Evolutionary conservation across 2,888 invertebrate species (phyloP).

Genomic region (Linnaemya vulpina): DNA sequence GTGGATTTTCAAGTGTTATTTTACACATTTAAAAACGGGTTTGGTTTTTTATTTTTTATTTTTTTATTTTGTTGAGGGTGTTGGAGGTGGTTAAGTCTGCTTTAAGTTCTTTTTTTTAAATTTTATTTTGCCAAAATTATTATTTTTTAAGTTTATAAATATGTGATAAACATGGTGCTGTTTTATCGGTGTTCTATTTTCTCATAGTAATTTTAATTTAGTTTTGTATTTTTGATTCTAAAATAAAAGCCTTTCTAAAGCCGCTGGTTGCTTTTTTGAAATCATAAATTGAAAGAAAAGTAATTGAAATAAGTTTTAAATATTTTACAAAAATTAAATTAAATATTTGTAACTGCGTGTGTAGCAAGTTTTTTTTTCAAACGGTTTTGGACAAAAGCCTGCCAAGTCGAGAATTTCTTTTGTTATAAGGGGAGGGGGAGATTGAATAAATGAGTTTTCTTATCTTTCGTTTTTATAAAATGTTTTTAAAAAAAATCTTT

Average conservation of each 20-base stretch:
- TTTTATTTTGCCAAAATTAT: neutral
- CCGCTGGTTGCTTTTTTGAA: conserved; percentile 47
- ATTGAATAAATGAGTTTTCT: conserved; percentile 80
- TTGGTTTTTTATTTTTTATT: conserved; percentile 9
- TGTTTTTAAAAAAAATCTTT: neutral
- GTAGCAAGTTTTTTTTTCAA: conserved; percentile 50
- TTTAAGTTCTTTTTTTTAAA: neutral
- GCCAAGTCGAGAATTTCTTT: conserved; percentile 83
- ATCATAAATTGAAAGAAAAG: neutral
- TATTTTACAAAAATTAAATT: conserved; percentile 64
- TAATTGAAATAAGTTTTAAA: conserved; percentile 39
- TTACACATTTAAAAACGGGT: conserved; percentile 52
- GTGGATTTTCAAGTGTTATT: conserved; percentile 47
- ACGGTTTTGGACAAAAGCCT: conserved; percentile 82
- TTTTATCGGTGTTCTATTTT: conserved; percentile 19
- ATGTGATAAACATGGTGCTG: conserved; percentile 32
- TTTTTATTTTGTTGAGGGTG: neutral
- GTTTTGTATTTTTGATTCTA: conserved; percentile 33
- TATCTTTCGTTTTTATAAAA: neutral
- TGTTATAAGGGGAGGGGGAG: conserved; percentile 78
- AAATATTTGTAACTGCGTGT: conserved; percentile 1
- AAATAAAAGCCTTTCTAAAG: conserved; percentile 62
- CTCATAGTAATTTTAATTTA: neutral
- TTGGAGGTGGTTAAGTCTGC: conserved; percentile 6
- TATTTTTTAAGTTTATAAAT: neutral